Percentiles rank a stretch among this genome's conserved stretches.
Conservation (phyloP, 2,888 invertebrate species). For the Bursaphelenchus okinawaensis region DNA sequence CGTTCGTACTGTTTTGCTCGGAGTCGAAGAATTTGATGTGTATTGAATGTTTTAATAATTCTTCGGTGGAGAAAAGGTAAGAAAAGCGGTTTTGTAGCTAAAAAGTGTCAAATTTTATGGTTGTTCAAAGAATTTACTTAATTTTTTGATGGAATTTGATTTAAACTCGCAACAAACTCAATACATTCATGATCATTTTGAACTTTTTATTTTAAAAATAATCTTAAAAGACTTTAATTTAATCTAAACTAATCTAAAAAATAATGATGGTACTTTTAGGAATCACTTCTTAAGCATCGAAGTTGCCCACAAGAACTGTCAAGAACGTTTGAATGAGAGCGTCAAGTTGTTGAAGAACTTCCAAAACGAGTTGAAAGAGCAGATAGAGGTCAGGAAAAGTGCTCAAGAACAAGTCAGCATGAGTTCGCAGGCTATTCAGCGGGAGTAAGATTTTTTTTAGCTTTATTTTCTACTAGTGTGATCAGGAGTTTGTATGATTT, state of each 20-base stretch:
- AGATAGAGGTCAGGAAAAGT: conserved; percentile 67
- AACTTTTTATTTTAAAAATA: neutral
- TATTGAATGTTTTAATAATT: conserved; percentile 70
- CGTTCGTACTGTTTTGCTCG: conserved; percentile 72
- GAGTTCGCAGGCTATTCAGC: conserved; percentile 63
- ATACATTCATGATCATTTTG: no score
- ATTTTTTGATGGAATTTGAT: neutral
- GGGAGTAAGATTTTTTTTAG: no score
- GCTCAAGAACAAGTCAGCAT: conserved; percentile 68
- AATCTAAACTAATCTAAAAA: no score
- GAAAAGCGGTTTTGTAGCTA: no score
- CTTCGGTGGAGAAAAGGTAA: conserved; percentile 58
- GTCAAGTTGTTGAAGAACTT: conserved; percentile 63
- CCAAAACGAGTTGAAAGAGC: conserved; percentile 69
- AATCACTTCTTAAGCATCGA: conserved; percentile 68
- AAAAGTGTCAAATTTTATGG: neutral
- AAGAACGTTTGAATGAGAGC: conserved; percentile 69
- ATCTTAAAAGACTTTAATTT: no score
- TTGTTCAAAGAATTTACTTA: no score
- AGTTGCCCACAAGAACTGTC: conserved; percentile 70
- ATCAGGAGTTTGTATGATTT: no score
- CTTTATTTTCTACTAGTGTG: no score
- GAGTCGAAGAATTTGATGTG: conserved; percentile 70
- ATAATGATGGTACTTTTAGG: no score
- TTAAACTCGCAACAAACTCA: no score